These are phyloP conservation scores for Meriones psammophilus DNA, from an alignment of 2,797 vertebrate genomes.

Conservation along the genomic window DNA sequence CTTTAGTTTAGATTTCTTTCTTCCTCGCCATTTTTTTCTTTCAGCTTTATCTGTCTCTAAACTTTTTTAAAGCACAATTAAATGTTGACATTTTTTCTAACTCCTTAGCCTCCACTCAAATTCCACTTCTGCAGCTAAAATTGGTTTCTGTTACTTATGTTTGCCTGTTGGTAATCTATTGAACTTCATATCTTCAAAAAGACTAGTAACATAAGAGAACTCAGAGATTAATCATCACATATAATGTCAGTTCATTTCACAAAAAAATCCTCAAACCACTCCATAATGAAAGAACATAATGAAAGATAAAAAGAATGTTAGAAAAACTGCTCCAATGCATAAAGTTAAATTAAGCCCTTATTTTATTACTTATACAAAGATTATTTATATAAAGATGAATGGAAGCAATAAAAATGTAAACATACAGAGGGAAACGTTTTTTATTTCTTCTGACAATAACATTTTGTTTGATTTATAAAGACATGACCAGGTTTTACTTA, in stretches of 20 bases:
- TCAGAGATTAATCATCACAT: neutral
- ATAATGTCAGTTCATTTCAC: neutral
- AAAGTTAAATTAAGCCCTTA: neutral
- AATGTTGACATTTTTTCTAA: neutral
- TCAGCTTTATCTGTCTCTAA: neutral
- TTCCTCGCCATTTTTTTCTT: neutral
- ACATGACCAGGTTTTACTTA: neutral
- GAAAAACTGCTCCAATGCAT: neutral
- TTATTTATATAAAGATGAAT: neutral
- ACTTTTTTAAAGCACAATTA: neutral
- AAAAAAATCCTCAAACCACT: neutral
- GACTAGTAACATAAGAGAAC: neutral
- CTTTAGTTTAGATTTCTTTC: neutral
- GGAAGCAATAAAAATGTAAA: neutral
- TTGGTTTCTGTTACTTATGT: neutral
- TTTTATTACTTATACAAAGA: neutral
- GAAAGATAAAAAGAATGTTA: neutral
- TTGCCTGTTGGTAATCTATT: neutral
- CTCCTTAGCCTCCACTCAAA: neutral
- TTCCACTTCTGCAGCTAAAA: neutral
- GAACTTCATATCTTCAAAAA: neutral
- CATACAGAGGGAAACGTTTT: neutral
- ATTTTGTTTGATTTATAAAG: neutral
- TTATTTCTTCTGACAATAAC: neutral
- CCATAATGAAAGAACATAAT: neutral